Percentiles rank a stretch among this genome's conserved stretches.
These are phyloP conservation scores for Phragmatobia fuliginosa DNA, from an alignment of 2,888 invertebrate species.

Conservation along the genomic window DNA sequence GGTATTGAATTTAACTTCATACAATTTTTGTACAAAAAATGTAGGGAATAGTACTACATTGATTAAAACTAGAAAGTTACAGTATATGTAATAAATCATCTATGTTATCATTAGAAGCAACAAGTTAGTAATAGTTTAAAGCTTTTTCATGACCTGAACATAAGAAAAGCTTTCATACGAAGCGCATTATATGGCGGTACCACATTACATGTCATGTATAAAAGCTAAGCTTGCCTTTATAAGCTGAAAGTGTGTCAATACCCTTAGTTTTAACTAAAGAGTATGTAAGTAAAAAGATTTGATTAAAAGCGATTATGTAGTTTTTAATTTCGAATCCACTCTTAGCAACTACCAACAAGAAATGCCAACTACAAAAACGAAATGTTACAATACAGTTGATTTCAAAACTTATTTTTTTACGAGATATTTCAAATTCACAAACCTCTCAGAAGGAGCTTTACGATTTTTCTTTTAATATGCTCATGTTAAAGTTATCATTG, in stretches of 20 bases:
- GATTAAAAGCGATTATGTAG: constrained; percentile 42
- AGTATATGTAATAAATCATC: background rate
- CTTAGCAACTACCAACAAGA: too few relatives aligned
- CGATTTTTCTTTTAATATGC: too few relatives aligned
- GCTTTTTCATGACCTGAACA: background rate
- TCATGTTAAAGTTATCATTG: too few relatives aligned
- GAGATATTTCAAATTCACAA: too few relatives aligned
- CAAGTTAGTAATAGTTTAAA: background rate
- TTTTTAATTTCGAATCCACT: too few relatives aligned
- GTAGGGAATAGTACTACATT: background rate
- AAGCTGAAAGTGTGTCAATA: constrained; percentile 19
- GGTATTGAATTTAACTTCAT: background rate
- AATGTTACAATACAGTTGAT: too few relatives aligned
- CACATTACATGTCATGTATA: background rate
- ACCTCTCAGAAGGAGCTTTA: too few relatives aligned
- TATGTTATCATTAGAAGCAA: background rate
- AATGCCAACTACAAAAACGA: too few relatives aligned
- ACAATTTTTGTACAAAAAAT: background rate
- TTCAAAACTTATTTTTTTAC: too few relatives aligned
- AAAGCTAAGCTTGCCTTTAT: background rate
- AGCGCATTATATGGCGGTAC: background rate
- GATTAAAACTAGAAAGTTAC: background rate
- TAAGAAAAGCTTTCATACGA: background rate
- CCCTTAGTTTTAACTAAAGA: constrained; percentile 36
- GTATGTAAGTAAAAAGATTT: constrained; percentile 28